phyloP scores from a whole-genome alignment of 2,888 invertebrate genomes.

The Theretra japonica region DNA sequence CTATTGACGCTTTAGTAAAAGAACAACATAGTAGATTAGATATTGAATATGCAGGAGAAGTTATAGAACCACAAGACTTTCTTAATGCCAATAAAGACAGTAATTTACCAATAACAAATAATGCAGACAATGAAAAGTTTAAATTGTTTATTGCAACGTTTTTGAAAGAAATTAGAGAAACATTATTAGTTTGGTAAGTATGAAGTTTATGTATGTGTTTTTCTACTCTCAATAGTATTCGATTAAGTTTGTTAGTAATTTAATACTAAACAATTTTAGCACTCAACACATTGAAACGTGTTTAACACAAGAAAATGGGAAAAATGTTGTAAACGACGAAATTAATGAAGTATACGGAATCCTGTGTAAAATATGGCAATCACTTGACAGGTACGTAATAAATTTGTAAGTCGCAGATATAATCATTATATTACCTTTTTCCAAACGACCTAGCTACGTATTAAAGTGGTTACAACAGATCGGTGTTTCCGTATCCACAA shows the following conservation, averaged over 20 bases:
- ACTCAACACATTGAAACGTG: not conserved
- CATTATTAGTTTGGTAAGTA: slow-evolving; percentile 58
- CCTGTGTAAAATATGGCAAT: not conserved
- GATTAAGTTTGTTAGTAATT: not conserved
- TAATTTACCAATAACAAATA: not conserved
- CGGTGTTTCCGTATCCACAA: too few relatives aligned
- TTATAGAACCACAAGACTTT: slow-evolving; percentile 21
- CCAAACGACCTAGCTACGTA: not conserved
- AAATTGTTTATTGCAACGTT: slow-evolving; percentile 48
- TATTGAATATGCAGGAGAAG: slow-evolving; percentile 31
- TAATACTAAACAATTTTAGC: not conserved
- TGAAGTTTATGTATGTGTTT: not conserved
- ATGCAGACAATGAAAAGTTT: slow-evolving; percentile 38
- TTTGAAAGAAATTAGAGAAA: slow-evolving; percentile 49
- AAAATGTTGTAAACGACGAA: slow-evolving; percentile 1
- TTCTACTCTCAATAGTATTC: not conserved
- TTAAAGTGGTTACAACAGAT: too few relatives aligned
- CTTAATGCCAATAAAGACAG: slow-evolving; percentile 28
- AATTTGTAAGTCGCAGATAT: not conserved
- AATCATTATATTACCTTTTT: not conserved
- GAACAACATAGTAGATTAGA: slow-evolving; percentile 34
- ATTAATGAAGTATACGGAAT: not conserved
- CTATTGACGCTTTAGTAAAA: not conserved
- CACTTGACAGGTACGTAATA: slow-evolving; percentile 9
- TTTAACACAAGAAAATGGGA: slow-evolving; percentile 9